Base-by-base conservation (phyloP, 2,888 invertebrate genomes). In the Metacarcinus magister region DNA sequence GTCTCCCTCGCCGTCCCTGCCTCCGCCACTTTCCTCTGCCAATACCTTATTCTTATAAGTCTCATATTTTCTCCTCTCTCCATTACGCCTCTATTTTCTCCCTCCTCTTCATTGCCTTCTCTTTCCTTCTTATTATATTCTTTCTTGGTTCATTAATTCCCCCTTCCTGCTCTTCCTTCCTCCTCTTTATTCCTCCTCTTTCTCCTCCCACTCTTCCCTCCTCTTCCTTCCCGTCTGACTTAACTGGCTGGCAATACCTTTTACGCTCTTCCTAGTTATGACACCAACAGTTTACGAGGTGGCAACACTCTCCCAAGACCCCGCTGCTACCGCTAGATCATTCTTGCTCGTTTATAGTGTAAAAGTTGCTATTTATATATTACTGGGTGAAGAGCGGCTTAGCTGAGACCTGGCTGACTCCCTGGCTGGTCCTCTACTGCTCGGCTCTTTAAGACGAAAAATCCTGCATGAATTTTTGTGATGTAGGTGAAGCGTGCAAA, bases 311-410 rank as follows among this genome's bases (percentile, higher is more conserved):
- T 48, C 93, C 39, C 39, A 39, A 67, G 75, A 44, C 82, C 82
- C 32, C 82, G 28, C 32, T 82, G 82, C 32, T 7, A 32, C 93
- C 93, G 7, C 93, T 75, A n/a, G 28, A 93, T 93, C 93, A 75
- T 93, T 93, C 23, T 5, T 23, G 44, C 75, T 75, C 67, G 93
- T 93, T 93, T 93, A 75, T 93, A 75, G 67, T 54, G 93, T 28
- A 93, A 93, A 93, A 93, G 75, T 93, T 67, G 67, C 23, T 93
- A 67, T 93, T 93, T 93, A 75, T 93, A 60, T 75, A 75, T 39
- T 93, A 39, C 43, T 44, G 93, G 48, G 44, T 5, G 4, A 43
- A 39, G 93, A 75, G 93, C 43, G 82, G 82, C 82, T 82, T 82
- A 32, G 28, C 32, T 16, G 13, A 16, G 82, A 32, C 13, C 32